These are phyloP conservation scores for Cydia fagiglandana DNA, from an alignment of 1,140 invertebrate species.

Conservation along the genomic window DNA sequence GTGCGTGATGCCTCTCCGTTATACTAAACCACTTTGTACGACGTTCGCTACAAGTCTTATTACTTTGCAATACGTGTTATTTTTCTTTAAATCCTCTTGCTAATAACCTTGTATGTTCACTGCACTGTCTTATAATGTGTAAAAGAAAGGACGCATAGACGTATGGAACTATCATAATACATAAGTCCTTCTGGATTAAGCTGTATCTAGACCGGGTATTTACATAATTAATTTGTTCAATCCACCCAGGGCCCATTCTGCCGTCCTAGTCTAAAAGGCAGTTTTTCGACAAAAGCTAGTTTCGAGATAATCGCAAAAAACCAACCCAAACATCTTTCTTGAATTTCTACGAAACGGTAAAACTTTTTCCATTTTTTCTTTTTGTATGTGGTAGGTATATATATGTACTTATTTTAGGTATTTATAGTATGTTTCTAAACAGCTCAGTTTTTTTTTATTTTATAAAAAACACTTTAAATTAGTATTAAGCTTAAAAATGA, in stretches of 20 bases:
- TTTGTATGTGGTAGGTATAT: too few relatives aligned
- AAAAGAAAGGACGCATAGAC: not conserved
- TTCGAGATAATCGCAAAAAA: too few relatives aligned
- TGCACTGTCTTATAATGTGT: not conserved
- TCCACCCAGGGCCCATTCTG: not conserved
- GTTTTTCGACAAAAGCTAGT: too few relatives aligned
- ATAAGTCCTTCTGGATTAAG: not conserved
- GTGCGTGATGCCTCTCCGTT: slow-evolving; percentile 14
- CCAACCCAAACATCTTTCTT: too few relatives aligned
- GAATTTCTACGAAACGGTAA: too few relatives aligned
- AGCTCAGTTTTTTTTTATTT: too few relatives aligned
- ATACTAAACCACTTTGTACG: not conserved
- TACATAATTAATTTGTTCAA: slow-evolving; percentile 29
- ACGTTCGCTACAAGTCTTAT: not conserved
- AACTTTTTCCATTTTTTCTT: too few relatives aligned
- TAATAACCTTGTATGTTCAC: not conserved
- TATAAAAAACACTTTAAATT: too few relatives aligned
- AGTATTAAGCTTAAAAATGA: too few relatives aligned
- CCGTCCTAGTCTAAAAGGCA: too few relatives aligned
- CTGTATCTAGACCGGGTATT: not conserved
- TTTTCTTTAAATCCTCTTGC: not conserved
- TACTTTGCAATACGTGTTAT: not conserved
- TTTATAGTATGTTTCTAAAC: too few relatives aligned
- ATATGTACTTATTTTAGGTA: too few relatives aligned
- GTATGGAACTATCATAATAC: not conserved